Evolutionary conservation across 2,113 vertebrate species (phyloP).

Genomic region (Ariopsis seemanni): DNA sequence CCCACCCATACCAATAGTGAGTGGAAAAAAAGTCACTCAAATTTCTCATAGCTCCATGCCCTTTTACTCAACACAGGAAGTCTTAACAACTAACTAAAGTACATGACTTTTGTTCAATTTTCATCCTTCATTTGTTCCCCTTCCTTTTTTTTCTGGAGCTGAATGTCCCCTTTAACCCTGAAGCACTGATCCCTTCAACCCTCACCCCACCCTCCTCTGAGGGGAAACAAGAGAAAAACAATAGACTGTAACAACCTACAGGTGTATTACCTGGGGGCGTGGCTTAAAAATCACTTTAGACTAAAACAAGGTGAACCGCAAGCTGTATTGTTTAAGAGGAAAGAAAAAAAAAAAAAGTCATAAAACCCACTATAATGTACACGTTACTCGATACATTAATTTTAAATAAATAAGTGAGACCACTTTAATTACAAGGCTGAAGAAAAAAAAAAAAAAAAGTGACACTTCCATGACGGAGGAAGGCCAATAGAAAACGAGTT

Average conservation of each 20-base stretch:
- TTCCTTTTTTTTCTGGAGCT: no score
- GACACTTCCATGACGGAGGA: not conserved
- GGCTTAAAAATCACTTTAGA: slow-evolving; percentile 1
- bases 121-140: not conserved
- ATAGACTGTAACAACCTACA: not conserved
- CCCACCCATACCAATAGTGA: not conserved
- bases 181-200: not conserved
- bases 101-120: not conserved
- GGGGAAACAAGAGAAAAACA: slow-evolving; percentile 7
- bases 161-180: slow-evolving; percentile 25
- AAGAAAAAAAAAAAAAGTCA: fast-evolving
- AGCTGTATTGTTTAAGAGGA: no score
- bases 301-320: not conserved
- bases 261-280: not conserved
- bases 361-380: not conserved
- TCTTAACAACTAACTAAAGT: not conserved
- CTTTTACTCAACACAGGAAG: not conserved
- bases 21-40: not conserved
- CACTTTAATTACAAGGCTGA: not conserved
- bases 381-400: not conserved
- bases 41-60: not conserved
- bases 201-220: slow-evolving; percentile 14
- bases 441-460: not conserved
- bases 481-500: not conserved
- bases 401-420: not conserved